A percentile compares a stretch with the other conserved stretches of the same genome.
phyloP scores from a whole-genome alignment of 1,140 invertebrate genomes.

The Vanessa tameamea region DNA sequence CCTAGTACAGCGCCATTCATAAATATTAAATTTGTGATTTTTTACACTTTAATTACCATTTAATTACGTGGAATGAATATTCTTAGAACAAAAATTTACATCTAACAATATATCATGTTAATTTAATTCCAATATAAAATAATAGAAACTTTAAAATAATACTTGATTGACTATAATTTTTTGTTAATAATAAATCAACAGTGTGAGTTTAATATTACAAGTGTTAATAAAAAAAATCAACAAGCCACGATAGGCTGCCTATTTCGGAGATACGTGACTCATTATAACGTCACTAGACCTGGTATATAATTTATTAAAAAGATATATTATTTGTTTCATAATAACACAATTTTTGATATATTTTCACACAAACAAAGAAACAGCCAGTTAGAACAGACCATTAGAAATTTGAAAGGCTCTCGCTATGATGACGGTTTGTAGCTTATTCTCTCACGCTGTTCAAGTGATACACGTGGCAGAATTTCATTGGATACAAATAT shows the following conservation, averaged over 20 bases:
- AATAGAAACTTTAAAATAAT: not conserved
- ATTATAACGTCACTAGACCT: not conserved
- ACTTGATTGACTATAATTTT: not conserved
- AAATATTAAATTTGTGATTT: constrained; percentile 4
- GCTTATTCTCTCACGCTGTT: too few relatives aligned
- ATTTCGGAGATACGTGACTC: constrained; percentile 4
- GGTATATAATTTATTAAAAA: not conserved
- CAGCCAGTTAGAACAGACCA: too few relatives aligned
- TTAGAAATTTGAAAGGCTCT: too few relatives aligned
- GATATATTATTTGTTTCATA: not conserved
- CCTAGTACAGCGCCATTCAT: not conserved
- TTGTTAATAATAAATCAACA: not conserved
- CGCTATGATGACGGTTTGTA: too few relatives aligned
- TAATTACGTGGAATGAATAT: constrained; percentile 5
- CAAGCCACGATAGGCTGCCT: not conserved
- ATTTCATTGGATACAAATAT: too few relatives aligned
- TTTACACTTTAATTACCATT: constrained; percentile 16
- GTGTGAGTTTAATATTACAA: not conserved
- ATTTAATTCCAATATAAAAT: constrained; percentile 18
- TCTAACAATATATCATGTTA: not conserved
- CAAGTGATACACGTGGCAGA: too few relatives aligned
- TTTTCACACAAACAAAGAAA: not conserved
- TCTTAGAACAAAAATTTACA: constrained; percentile 17
- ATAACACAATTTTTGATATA: not conserved
- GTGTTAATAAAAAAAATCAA: constrained; percentile 1